Conservation (phyloP, 2,888 invertebrate species). For the Caradrina clavipalpis region DNA sequence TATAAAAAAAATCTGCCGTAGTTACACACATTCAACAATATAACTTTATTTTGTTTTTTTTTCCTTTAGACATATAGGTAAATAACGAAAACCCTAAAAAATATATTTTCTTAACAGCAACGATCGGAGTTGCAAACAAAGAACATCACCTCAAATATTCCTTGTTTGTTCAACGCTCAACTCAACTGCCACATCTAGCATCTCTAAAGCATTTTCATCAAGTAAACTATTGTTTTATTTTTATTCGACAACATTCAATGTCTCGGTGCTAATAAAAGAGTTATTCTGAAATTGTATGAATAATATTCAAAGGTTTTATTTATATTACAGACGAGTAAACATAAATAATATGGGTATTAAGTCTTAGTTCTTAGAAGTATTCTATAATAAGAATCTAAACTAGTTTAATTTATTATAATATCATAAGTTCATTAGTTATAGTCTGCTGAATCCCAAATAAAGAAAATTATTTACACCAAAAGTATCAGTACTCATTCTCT, state of each 20-base stretch:
- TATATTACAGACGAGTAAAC: background rate
- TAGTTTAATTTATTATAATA: background rate
- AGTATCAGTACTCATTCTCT: background rate
- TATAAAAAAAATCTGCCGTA: too few species aligned
- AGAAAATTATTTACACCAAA: background rate
- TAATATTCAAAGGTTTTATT: background rate
- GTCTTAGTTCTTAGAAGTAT: background rate
- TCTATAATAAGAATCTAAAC: background rate
- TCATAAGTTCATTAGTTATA: conserved; percentile 1
- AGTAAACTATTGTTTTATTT: conserved; percentile 76
- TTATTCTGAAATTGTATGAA: conserved; percentile 71
- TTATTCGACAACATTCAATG: conserved; percentile 77
- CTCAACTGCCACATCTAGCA: conserved; percentile 40
- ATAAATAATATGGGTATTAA: background rate
- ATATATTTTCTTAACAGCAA: too few species aligned
- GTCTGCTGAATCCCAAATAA: conserved; percentile 3
- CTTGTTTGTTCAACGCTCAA: background rate
- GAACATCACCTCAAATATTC: too few species aligned
- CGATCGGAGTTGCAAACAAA: too few species aligned
- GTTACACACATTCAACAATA: too few species aligned
- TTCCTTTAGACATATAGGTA: too few species aligned
- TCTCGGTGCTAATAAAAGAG: conserved; percentile 65
- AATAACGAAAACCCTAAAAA: too few species aligned
- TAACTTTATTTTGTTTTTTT: too few species aligned
- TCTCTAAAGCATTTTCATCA: conserved; percentile 54